These are phyloP conservation scores for Cydia fagiglandana DNA, from an alignment of 1,140 invertebrate species.

Conservation along the genomic window DNA sequence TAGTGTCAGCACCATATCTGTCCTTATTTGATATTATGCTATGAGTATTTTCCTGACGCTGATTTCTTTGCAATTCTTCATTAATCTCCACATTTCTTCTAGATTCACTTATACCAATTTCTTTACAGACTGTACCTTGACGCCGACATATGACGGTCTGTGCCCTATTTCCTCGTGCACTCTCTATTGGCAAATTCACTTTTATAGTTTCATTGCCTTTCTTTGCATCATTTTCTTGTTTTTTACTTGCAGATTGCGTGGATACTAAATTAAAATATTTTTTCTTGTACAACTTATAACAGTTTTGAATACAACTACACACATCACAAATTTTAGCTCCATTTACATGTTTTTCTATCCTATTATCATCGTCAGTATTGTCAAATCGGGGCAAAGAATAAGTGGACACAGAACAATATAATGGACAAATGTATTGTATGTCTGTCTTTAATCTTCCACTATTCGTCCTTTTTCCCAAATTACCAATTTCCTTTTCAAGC, in stretches of 20 bases:
- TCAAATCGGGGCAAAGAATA: neutral
- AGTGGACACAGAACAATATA: constrained; percentile 5
- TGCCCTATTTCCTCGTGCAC: neutral
- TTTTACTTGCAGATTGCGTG: neutral
- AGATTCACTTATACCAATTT: neutral
- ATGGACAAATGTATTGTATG: constrained; percentile 1
- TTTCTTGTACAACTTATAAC: neutral
- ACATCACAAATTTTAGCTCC: constrained; percentile 4
- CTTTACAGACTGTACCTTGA: neutral
- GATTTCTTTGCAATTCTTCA: neutral
- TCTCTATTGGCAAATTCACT: neutral
- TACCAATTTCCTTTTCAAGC: neutral
- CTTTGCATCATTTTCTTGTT: neutral
- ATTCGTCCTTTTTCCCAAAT: neutral
- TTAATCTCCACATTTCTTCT: neutral
- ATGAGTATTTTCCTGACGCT: neutral
- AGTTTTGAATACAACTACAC: neutral
- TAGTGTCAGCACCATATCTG: neutral
- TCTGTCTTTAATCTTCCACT: neutral
- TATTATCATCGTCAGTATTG: neutral
- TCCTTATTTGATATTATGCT: neutral
- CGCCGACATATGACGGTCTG: neutral
- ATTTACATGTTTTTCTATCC: constrained; percentile 1
- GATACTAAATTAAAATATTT: neutral
- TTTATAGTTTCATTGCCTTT: neutral